Conservation (phyloP, 2,797 vertebrate species). For the Morelia viridis region DNA sequence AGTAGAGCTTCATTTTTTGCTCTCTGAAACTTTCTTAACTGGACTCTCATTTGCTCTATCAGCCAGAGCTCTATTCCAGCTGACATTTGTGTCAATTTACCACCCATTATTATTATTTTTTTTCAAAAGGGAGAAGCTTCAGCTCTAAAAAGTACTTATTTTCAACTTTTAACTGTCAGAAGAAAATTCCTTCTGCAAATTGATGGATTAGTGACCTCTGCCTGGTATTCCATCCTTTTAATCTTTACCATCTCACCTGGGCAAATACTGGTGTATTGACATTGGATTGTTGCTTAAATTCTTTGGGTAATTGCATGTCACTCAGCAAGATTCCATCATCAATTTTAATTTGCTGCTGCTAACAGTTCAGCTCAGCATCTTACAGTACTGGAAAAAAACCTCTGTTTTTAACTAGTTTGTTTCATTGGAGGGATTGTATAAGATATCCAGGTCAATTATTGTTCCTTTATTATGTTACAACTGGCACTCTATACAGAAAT, state of each 20-base stretch:
- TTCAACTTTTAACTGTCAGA: conserved; percentile 32
- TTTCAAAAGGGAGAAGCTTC: neutral
- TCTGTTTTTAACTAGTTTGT: conserved; percentile 6
- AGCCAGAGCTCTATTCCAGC: conserved; percentile 44
- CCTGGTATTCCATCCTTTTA: conserved; percentile 15
- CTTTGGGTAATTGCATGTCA: conserved; percentile 11
- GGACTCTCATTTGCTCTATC: conserved; percentile 28
- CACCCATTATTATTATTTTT: neutral
- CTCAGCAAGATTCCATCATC: neutral
- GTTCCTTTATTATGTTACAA: conserved; percentile 1
- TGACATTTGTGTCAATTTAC: conserved; percentile 36
- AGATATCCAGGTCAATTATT: neutral
- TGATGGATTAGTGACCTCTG: neutral
- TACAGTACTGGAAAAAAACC: neutral
- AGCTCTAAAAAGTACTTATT: conserved; percentile 10
- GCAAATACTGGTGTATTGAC: neutral
- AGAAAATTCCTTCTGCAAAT: conserved; percentile 27
- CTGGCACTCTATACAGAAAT: neutral
- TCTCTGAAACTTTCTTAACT: conserved; percentile 32
- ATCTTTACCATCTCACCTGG: neutral
- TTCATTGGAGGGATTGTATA: conserved; percentile 7
- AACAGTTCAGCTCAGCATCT: neutral
- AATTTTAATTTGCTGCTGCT: conserved; percentile 22
- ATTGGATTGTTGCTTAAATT: conserved; percentile 19
- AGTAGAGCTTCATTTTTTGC: conserved; percentile 29